Base-by-base conservation (phyloP, 2,888 invertebrate species). In the Euproctis similis region DNA sequence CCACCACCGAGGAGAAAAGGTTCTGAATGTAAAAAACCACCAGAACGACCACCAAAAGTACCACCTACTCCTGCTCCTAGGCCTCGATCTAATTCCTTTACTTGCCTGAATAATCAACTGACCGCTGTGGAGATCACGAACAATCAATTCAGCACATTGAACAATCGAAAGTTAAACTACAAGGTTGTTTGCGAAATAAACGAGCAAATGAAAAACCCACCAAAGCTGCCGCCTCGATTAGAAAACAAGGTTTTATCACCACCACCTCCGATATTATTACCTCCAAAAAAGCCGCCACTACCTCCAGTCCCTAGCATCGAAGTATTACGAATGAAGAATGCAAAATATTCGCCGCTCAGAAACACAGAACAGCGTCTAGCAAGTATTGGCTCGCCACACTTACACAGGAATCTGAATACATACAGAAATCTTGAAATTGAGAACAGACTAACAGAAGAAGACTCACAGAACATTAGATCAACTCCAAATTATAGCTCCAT, bases 201-300 rank as follows among this genome's bases (percentile, higher is more conserved):
- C 40, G 81, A 78, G 31, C 69, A 68, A 33, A 48, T 55, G 31
- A 64, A 69, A 31, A 64, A 53, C 14, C 87, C 87, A 4, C 87
- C 87, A 26, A 71, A 86, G 32, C 63, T 89, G 26, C 89, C 89
- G 8, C 84, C 87, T 7, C 60, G 85, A 57, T 46, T 69, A 49
- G 77, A 80, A 33, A 66, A 71, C 48, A 66, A 68, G 46, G 65
- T 60, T 1, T 42, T 82, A 1, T 64, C 80, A 8, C 84, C 81
- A 17, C 81, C 88, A 1, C 85, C 87, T 1, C 87, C 88, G 23
- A 46, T 88, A 19, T 64, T 87, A 28, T 52, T 89, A 48, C 89
- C 90, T 12, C 91, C 91, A 6, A 90, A 90, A 58, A 92, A 91
- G 66, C 91, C 91, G 18, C 91, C 91, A 13, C 63, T 92, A 51